A percentile compares a stretch with the other conserved stretches of the same genome.
phyloP scores from a whole-genome alignment of 2,888 invertebrate species.

The Meloe dianella region DNA sequence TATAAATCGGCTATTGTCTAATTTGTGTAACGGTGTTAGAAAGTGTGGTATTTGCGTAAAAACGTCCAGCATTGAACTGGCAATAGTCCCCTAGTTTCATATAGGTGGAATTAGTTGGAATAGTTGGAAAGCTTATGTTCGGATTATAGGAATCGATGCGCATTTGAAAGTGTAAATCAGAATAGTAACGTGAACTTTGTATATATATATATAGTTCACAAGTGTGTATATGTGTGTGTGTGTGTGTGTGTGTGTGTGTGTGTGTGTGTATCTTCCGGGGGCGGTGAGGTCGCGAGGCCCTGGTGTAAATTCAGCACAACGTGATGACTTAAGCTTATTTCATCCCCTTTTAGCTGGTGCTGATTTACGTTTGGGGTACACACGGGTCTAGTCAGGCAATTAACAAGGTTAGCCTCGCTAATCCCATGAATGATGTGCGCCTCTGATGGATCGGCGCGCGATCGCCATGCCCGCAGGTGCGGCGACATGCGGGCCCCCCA shows the following conservation, averaged over 20 bases:
- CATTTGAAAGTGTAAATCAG: slow-evolving; percentile 47
- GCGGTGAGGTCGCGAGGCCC: slow-evolving; percentile 23
- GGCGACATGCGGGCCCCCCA: slow-evolving; percentile 48
- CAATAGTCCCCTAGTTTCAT: slow-evolving; percentile 12
- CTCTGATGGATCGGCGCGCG: slow-evolving; percentile 54
- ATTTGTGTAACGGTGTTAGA: slow-evolving; percentile 11
- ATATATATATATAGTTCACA: not conserved
- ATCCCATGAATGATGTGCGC: slow-evolving; percentile 63
- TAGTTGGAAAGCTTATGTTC: slow-evolving; percentile 43
- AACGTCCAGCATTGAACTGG: slow-evolving; percentile 7
- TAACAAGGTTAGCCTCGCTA: slow-evolving; percentile 62
- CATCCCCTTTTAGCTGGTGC: slow-evolving; percentile 59
- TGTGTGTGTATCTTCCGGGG: slow-evolving; percentile 24
- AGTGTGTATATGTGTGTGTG: not conserved
- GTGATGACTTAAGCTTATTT: slow-evolving; percentile 60
- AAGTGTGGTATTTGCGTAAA: slow-evolving; percentile 14
- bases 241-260: slow-evolving; percentile 11
- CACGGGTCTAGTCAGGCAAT: slow-evolving; percentile 60
- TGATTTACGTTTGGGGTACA: slow-evolving; percentile 59
- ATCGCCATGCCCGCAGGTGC: slow-evolving; percentile 51
- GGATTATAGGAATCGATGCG: slow-evolving; percentile 45
- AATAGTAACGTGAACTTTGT: slow-evolving; percentile 29
- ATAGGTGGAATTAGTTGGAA: slow-evolving; percentile 40
- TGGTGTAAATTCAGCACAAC: slow-evolving; percentile 55
- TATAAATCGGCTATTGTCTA: not conserved